Percentiles rank a stretch among this genome's conserved stretches.
Conservation (phyloP, 2,113 vertebrate genomes). For the Corythornis cristatus region DNA sequence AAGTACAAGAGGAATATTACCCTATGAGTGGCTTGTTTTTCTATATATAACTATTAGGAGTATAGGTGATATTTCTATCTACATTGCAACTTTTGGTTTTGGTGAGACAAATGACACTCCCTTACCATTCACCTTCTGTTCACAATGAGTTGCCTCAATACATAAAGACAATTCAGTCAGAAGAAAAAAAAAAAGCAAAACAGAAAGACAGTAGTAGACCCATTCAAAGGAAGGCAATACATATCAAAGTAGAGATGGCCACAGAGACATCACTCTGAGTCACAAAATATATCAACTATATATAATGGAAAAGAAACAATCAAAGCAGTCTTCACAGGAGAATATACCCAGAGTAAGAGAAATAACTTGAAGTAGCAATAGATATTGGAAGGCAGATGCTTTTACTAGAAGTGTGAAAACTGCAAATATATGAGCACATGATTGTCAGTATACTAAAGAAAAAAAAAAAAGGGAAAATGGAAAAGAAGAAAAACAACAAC, state of each 20-base stretch:
- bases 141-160: neutral
- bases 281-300: neutral
- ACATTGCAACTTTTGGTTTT: neutral
- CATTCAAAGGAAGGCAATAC: neutral
- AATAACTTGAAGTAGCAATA: neutral
- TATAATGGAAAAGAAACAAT: neutral
- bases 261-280: neutral
- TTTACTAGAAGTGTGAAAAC: neutral
- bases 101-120: neutral
- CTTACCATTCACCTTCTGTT: neutral
- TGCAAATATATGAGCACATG: neutral
- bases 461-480: accelerated
- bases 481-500: accelerated
- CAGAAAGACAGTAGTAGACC: neutral
- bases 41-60: neutral
- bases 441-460: neutral
- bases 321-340: neutral
- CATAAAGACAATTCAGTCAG: neutral
- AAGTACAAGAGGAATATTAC: neutral
- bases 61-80: neutral
- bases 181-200: neutral
- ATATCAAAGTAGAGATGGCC: neutral
- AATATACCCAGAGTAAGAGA: neutral
- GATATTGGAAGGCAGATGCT: neutral
- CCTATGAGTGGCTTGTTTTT: neutral